Evolutionary conservation across 2,888 invertebrate species (phyloP), one percentile per base, ranked within the genome.

Genomic region (Acrobasis suavella): DNA sequence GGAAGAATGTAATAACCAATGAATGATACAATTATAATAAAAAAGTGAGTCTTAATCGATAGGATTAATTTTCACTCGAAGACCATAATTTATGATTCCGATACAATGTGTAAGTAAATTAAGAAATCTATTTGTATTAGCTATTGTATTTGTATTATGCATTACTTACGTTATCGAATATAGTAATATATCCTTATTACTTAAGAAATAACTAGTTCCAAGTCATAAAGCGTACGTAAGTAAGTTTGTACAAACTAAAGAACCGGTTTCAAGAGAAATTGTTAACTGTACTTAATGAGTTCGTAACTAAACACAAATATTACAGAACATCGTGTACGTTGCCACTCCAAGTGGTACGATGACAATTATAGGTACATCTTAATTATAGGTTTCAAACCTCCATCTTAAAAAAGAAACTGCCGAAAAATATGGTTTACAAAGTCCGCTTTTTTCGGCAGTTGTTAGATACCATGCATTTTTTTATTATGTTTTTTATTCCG

Each of bases 221-320:
- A 82, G 78, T 79, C 80, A 82, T 83, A 83, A 85, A 81, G 79
- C 78, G 81, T 81, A 83, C 77, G 46, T 58, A 81, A 83, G 32
- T 81, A 77, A 83, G 85, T 84, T 85, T 82, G 84, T 85, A 83
- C 81, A 81, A 84, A 83, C 81, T 80, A 71, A 77, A 79, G 75
- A 89, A 90, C 89, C 89, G 86, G 90, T 89, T 80, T 67, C 68
- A 75, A 75, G 86, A 90, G 89, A 89, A 89, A 89, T 86, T 87
- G 85, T 86, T 89, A 89, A 87, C 89, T 86, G 88, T 88, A 86
- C 85, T 83, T 88, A 87, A 89, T 86, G 82, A 87, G 81, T 86
- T 83, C 76, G 83, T 85, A 84, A 85, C 85, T 83, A 84, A 86
- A 86, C 81, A 85, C 80, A 80, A 82, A 82, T 81, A 79, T 84